A percentile compares a stretch with the other conserved stretches of the same genome.
phyloP scores from a whole-genome alignment of 2,888 invertebrate species.

The Diaphora mendica region DNA sequence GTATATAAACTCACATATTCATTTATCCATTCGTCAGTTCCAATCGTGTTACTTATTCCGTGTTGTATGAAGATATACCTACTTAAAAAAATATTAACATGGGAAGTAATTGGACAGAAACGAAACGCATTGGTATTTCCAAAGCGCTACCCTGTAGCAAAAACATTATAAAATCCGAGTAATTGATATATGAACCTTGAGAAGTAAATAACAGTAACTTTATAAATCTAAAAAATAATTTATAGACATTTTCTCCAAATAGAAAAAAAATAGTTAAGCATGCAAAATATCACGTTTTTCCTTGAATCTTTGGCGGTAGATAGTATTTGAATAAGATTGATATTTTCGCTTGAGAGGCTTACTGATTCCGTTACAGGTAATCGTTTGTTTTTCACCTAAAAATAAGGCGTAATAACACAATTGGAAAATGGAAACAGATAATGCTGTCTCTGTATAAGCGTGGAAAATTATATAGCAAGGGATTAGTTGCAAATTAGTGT shows the following conservation, averaged over 20 bases:
- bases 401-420: not conserved
- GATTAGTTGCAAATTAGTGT: not conserved
- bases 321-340: not conserved
- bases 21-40: not conserved
- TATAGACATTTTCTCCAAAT: not conserved
- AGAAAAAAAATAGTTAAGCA: not conserved
- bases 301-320: not conserved
- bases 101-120: too few relatives aligned
- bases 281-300: not conserved
- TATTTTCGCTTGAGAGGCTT: not conserved
- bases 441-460: not conserved
- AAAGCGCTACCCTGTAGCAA: too few relatives aligned
- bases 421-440: not conserved
- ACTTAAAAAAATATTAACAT: too few relatives aligned
- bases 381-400: not conserved
- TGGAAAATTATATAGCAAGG: not conserved
- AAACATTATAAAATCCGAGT: too few relatives aligned
- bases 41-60: too few relatives aligned
- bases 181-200: too few relatives aligned
- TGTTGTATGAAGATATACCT: too few relatives aligned
- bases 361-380: not conserved
- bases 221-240: not conserved
- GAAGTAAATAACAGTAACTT: not conserved
- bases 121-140: too few relatives aligned
- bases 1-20: too few relatives aligned